These are phyloP conservation scores for Lepisosteus oculatus DNA, from an alignment of 2,113 vertebrate genomes.

Conservation along the genomic window DNA sequence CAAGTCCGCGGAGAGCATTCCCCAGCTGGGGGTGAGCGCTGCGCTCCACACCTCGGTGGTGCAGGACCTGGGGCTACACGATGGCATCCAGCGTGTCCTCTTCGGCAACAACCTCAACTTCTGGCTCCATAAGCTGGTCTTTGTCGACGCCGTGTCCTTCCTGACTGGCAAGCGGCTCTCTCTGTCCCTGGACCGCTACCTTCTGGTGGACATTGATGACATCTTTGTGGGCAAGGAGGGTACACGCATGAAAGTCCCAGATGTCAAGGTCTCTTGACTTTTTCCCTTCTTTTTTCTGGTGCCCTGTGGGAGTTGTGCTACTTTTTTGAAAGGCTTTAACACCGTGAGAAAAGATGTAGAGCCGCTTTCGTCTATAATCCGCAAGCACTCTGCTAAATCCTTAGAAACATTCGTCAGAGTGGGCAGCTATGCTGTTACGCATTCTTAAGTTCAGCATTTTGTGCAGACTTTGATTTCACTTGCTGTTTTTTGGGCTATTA, in stretches of 20 bases:
- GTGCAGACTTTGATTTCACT: too few species aligned
- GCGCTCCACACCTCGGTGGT: conserved; percentile 89
- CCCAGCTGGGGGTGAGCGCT: conserved; percentile 75
- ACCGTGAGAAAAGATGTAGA: too few species aligned
- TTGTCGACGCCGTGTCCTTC: conserved; percentile 91
- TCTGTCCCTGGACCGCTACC: conserved; percentile 85
- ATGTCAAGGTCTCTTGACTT: conserved; percentile 81
- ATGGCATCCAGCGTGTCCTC: conserved; percentile 91
- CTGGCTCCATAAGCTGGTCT: conserved; percentile 95
- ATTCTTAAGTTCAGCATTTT: too few species aligned
- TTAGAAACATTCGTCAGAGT: too few species aligned
- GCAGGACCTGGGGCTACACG: conserved; percentile 93
- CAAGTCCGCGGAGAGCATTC: conserved; percentile 83
- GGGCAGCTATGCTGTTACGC: too few species aligned
- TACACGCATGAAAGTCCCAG: conserved; percentile 93
- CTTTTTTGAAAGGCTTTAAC: too few species aligned
- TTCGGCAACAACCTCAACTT: conserved; percentile 95
- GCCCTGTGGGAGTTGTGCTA: too few species aligned
- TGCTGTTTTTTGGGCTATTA: too few species aligned
- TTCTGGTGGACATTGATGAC: conserved; percentile 93
- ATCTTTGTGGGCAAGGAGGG: conserved; percentile 98
- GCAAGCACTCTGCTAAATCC: too few species aligned
- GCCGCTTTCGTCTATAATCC: too few species aligned
- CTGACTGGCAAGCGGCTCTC: conserved; percentile 90
- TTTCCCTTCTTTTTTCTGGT: conserved; percentile 14